These are phyloP conservation scores for Butorides virescens DNA, from an alignment of 2,113 vertebrate genomes.

Conservation along the genomic window DNA sequence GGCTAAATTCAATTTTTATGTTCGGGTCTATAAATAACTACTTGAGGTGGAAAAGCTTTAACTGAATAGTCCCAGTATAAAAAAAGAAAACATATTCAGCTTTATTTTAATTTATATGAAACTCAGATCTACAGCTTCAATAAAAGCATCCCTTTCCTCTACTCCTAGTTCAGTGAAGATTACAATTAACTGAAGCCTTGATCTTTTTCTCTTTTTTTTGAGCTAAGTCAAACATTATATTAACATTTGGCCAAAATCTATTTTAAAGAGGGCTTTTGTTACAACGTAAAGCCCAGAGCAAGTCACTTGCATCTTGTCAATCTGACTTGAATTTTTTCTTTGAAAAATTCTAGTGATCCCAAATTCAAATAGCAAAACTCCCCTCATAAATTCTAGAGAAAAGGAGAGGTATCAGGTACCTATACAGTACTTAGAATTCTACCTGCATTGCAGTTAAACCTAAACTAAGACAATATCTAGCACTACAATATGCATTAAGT, in stretches of 20 bases:
- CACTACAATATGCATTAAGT: neutral
- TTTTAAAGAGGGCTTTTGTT: neutral
- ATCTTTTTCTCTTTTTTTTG: neutral
- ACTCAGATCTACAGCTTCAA: neutral
- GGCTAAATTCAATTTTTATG: neutral
- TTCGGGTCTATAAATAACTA: neutral
- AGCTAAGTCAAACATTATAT: neutral
- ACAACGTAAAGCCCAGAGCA: neutral
- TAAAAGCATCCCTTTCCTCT: neutral
- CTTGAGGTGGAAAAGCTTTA: neutral
- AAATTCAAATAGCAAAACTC: neutral
- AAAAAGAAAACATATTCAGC: neutral
- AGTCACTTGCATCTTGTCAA: neutral
- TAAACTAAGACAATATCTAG: neutral
- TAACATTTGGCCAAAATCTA: neutral
- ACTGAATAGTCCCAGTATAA: neutral
- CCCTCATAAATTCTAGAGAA: neutral
- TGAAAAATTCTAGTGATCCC: neutral
- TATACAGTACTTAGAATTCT: neutral
- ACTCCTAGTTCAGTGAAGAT: neutral
- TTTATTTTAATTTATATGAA: neutral
- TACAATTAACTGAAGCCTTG: neutral
- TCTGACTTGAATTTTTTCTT: neutral
- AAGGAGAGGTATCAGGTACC: neutral
- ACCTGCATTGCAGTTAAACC: neutral